Base-by-base conservation (phyloP, 1,140 invertebrate species). In the Drosophila arizonae region DNA sequence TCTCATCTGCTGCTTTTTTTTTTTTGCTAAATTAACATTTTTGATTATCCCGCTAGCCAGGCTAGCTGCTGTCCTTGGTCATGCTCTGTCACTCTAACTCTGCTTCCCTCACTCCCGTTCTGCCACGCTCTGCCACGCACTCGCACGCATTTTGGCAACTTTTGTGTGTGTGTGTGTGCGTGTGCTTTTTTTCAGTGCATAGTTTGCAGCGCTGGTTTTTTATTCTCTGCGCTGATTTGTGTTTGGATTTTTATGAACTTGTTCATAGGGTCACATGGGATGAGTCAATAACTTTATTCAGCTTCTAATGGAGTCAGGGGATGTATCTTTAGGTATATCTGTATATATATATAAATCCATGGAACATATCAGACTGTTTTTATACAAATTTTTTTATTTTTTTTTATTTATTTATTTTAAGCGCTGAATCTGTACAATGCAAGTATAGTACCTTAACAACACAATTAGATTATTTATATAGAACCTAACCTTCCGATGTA, bases 1-100 rank as follows among this genome's bases (percentile, higher is more conserved):
- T 50, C 15, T 39, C 54, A 58, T 46, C 63, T 61, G 36, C 21
- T 50, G 13, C 39, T 61, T 63, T 51, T 63, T 48, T 63, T 48
- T 50, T 41, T 45, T 56, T 65, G 56, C 48, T 48, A 64, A 72
- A 76, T 72, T 72, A 71, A 67, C 63, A 77, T 75, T 66, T 70
- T 86, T 74, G 65, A 61, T 77, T 69, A 64, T 67, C 33, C 51
- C 50, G 54, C n/a, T 36, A 33, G 57, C 30, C 33, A 15, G 28
- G 48, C 50, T 17, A 39, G 21, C 26, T 57, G 15, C 13, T 58
- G 55, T 67, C 62, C 70, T 70, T 72, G 46, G 57, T 46, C 70
- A 69, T 50, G 57, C 58, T 75, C 71, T 58, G 36, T 26, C 24
- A 76, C 11, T 33, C 45, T 56, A 50, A 33, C 15, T 70, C 21